A percentile compares a stretch with the other conserved stretches of the same genome.
Conservation (phyloP, 2,797 vertebrate genomes). For the Microctenopoma stevenorrisi region DNA sequence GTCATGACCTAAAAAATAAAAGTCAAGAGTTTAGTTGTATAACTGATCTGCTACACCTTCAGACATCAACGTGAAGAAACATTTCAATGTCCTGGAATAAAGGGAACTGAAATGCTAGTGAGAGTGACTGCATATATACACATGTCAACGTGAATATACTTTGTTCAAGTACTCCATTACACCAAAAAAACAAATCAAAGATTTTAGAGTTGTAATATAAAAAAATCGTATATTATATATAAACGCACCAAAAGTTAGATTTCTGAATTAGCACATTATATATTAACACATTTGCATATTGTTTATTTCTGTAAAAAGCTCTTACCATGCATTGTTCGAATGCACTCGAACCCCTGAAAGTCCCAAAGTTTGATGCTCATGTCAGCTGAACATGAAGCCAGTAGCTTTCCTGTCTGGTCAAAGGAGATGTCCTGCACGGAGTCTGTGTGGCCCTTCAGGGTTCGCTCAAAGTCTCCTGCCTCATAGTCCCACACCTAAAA, state of each 20-base stretch:
- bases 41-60: not conserved
- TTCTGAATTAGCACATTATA: not conserved
- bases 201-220: not conserved
- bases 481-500: conserved; percentile 99
- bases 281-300: not conserved
- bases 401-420: conserved; percentile 96
- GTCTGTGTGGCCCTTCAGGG: conserved; percentile 98
- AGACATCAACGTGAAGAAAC: not conserved
- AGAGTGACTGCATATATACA: not conserved
- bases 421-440: conserved; percentile 99
- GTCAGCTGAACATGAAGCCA: conserved; percentile 99
- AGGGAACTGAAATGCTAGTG: not conserved
- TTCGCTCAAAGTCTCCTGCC: conserved; percentile 98
- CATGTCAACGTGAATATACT: no score
- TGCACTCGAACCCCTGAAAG: conserved; percentile 99
- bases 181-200: not conserved
- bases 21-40: conserved; percentile 20
- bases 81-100: not conserved
- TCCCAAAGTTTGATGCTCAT: conserved; percentile 99
- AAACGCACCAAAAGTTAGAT: not conserved
- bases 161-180: not conserved
- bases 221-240: no score
- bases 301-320: not conserved
- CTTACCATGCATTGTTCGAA: conserved; percentile 99
- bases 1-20: conserved; percentile 89